Conservation (phyloP, 1,140 invertebrate genomes). For the Dendrolimus kikuchii region DNA sequence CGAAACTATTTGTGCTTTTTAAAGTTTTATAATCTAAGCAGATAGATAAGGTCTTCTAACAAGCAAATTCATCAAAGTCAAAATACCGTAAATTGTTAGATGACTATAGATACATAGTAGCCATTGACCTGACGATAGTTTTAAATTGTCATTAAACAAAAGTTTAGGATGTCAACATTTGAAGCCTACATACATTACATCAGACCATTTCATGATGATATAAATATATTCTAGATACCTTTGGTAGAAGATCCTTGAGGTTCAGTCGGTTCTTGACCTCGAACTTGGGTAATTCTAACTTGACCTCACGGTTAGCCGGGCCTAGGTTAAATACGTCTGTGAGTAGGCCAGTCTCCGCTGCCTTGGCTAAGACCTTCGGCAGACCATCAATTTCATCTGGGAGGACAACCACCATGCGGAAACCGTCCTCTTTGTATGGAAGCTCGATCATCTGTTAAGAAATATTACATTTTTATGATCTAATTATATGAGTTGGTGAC, state of each 20-base stretch:
- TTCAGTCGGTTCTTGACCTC: conserved; percentile 24
- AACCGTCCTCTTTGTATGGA: conserved; percentile 35
- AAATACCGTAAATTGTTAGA: no score
- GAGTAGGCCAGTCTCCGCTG: conserved; percentile 22
- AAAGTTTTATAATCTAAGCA: no score
- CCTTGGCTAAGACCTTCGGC: conserved; percentile 23
- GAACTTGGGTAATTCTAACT: conserved; percentile 34
- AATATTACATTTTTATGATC: neutral
- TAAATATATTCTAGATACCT: conserved; percentile 12
- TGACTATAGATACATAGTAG: no score
- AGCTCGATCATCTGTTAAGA: conserved; percentile 29
- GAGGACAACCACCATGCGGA: conserved; percentile 36
- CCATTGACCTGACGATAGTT: no score
- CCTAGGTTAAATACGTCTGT: conserved; percentile 21
- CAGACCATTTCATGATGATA: no score
- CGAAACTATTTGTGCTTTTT: no score
- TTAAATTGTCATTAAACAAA: no score
- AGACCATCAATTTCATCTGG: conserved; percentile 34
- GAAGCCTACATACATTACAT: no score
- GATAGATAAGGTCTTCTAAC: no score
- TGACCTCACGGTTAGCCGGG: conserved; percentile 13
- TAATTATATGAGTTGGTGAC: no score
- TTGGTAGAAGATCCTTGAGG: conserved; percentile 25
- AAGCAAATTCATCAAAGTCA: no score
- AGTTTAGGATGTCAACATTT: no score